phyloP scores from a whole-genome alignment of 2,113 vertebrate species.

The Gorsachius goisagi region DNA sequence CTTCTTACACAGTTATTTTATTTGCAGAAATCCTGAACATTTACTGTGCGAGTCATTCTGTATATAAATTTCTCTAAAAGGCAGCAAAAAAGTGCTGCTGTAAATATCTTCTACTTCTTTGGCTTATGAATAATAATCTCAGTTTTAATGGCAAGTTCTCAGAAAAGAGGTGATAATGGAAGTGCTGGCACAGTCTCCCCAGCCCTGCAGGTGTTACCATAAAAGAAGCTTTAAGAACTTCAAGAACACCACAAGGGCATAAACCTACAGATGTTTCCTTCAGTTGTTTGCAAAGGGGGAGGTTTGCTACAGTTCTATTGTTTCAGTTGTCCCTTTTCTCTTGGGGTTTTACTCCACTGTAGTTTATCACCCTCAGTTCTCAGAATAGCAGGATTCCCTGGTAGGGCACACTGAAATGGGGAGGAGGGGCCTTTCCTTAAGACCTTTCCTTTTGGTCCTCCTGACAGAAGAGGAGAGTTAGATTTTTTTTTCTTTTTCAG shows the following conservation, averaged over 20 bases:
- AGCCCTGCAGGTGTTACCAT: slow-evolving; percentile 36
- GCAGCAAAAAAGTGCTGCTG: background rate
- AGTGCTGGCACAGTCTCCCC: background rate
- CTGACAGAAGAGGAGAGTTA: background rate
- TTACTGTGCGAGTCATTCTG: background rate
- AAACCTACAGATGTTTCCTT: slow-evolving; percentile 68
- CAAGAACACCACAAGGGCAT: slow-evolving; percentile 40
- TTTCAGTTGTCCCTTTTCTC: slow-evolving; percentile 50
- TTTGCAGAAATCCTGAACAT: background rate
- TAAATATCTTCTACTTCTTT: background rate
- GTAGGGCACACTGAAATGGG: background rate
- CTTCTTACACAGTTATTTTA: background rate
- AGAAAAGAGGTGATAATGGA: background rate
- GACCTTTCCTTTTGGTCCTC: background rate
- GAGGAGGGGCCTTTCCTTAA: background rate
- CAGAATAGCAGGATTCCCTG: slow-evolving; percentile 24
- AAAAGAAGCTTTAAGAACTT: slow-evolving; percentile 18
- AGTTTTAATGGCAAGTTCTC: background rate
- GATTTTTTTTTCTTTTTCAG: background rate
- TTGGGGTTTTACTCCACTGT: background rate
- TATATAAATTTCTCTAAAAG: background rate
- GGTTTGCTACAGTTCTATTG: slow-evolving; percentile 30
- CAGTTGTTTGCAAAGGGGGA: slow-evolving; percentile 44
- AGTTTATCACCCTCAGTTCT: slow-evolving; percentile 11
- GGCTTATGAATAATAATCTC: background rate